These are phyloP conservation scores for Bufotes viridis DNA, from an alignment of 2,797 vertebrate genomes.

Conservation along the genomic window DNA sequence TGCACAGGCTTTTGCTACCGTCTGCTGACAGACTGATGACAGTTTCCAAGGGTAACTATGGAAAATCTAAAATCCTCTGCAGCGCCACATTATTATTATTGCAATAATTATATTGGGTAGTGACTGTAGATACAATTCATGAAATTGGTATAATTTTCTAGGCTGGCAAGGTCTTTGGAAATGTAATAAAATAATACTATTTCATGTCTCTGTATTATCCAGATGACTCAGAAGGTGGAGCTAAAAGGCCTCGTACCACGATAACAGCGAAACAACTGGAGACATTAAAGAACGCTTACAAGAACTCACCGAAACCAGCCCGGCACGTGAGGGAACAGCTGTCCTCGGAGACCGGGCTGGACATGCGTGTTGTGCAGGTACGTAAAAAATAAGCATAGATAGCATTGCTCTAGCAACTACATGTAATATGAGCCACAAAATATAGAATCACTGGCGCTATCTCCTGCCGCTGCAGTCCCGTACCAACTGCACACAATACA, in stretches of 20 bases:
- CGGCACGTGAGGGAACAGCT: constrained; percentile 95
- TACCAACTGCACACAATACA: too few relatives aligned
- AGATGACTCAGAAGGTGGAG: constrained; percentile 96
- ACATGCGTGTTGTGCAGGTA: constrained; percentile 98
- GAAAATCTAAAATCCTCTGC: neutral
- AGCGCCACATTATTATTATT: neutral
- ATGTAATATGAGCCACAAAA: neutral
- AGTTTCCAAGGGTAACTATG: neutral
- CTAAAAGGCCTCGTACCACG: constrained; percentile 94
- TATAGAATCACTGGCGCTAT: too few relatives aligned
- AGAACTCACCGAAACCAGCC: constrained; percentile 96
- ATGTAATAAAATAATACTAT: neutral
- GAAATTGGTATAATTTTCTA: neutral
- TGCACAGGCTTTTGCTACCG: neutral
- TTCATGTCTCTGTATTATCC: constrained; percentile 1
- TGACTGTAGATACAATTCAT: neutral
- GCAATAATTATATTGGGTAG: neutral
- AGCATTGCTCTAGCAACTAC: neutral
- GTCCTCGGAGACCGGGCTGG: constrained; percentile 94
- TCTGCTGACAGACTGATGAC: neutral
- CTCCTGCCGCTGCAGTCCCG: too few relatives aligned
- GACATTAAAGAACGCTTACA: constrained; percentile 96
- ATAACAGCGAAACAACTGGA: constrained; percentile 98
- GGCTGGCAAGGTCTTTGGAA: neutral
- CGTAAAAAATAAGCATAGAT: neutral